Base-by-base conservation (phyloP, 2,113 vertebrate species). In the Embiotoca jacksoni region DNA sequence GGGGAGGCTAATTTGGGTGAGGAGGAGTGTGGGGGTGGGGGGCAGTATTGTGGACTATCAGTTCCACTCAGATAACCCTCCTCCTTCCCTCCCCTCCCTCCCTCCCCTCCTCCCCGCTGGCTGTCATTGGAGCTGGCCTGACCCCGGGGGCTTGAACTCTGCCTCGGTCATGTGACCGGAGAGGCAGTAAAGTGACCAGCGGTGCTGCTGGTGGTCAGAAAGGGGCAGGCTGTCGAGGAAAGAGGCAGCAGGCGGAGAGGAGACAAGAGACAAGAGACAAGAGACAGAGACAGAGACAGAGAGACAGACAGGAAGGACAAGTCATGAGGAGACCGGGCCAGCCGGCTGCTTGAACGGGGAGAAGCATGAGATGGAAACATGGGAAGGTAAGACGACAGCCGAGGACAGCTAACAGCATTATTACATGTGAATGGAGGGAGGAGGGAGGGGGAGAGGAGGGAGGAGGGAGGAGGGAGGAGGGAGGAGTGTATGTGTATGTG, bases 61-160 rank as follows among this genome's bases (percentile, higher is more conserved):
- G 95, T 96, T 96, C 95, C 95, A 96, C 95, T 95, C 94, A 95
- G 95, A 96, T 96, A 97, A 96, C 95, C 96, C 95, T 23, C 23
- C 23, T 23, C 23, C 23, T 23, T 23, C 23, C 23, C 23, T 23
- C 23, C 23, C 23, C 23, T 23, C 23, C 23, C 23, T 23, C 23
- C 23, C 23, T 23, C 23, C 23, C 23, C 23, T 23, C 23, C 23
- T 23, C 23, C 23, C 23, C 23, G 23, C 93, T 95, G 82, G 94
- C 93, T 96, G 95, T 96, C 96, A 97, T 96, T 94, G 92, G 94
- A 95, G 94, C 95, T 94, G 89, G 94, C 92, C 95, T 97, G 97
- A 98, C 96, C 97, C 94, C 94, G 88, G 95, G 96, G 95, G 97
- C 95, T 96, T 97, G 97, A 97, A 97, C 96, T 97, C 94, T 94